Evolutionary conservation across 2,888 invertebrate species (phyloP), one percentile per base, ranked within the genome.

Genomic region (Chydorus sphaericus): DNA sequence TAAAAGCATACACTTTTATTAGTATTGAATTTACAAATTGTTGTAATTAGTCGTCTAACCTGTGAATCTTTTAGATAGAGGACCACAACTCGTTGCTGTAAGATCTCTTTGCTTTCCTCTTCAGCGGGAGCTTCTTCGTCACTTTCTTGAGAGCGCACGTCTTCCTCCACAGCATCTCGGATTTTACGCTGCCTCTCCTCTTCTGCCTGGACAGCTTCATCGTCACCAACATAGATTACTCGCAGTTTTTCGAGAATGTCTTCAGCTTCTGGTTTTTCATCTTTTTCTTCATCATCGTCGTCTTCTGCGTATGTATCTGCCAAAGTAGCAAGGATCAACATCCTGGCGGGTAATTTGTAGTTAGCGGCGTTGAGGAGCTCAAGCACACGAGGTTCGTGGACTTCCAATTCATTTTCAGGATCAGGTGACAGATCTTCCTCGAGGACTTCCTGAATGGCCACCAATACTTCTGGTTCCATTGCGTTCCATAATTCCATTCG

Each of bases 21-120:
- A n/a, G n/a, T n/a, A n/a, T n/a, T n/a, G n/a, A n/a, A n/a, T n/a
- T n/a, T n/a, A n/a, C n/a, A n/a, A n/a, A n/a, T n/a, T n/a, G n/a
- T n/a, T n/a, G n/a, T n/a, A n/a, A n/a, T n/a, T n/a, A n/a, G n/a
- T n/a, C n/a, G n/a, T n/a, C n/a, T n/a, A n/a, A n/a, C n/a, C 29
- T 73, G 63, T 55, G 73, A 74, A 61, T 76, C 74, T 70, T 81
- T 77, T 0, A 87, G 72, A 66, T 85, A 90, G 52, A 81, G 78
- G 0, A 88, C 82, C 23, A 70, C 63, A 33, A 68, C 66, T 62
- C 68, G 69, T 58, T 70, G 71, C 28, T 54, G 31, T n/a, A 23
- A 5, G 38, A 57, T 29, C 48, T 59, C 55, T 39, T 57, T 48
- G 31, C 49, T 39, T 36, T 57, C 57, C 36, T 59, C 52, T 28